Conservation (phyloP, 2,888 invertebrate genomes). For the Luffia ferchaultella region DNA sequence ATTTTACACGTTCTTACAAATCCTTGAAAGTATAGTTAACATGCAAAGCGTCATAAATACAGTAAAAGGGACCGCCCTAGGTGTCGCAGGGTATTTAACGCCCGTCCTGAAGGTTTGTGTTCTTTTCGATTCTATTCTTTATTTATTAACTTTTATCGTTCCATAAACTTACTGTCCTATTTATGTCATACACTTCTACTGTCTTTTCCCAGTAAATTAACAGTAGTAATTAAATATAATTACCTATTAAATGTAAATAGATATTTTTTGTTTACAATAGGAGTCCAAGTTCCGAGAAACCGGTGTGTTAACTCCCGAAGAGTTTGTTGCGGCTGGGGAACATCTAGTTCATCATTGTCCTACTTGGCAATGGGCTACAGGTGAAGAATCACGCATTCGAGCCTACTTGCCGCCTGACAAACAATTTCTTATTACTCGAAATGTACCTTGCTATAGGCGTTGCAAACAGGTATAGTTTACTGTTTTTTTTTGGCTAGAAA, state of each 20-base stretch:
- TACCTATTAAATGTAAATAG: neutral
- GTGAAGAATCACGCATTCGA: conserved; percentile 89
- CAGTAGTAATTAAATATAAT: neutral
- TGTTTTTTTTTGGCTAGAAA: neutral
- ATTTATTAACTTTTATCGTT: too few relatives aligned
- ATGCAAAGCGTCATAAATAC: conserved; percentile 98
- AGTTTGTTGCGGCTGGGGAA: conserved; percentile 98
- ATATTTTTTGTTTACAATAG: conserved; percentile 49
- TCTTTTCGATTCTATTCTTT: too few relatives aligned
- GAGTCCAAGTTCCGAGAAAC: conserved; percentile 98
- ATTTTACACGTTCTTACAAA: too few relatives aligned
- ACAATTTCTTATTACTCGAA: conserved; percentile 96
- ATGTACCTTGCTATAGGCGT: conserved; percentile 95
- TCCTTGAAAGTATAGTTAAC: too few relatives aligned
- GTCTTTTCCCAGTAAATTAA: neutral
- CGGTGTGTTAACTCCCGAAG: conserved; percentile 98
- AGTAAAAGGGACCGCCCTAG: conserved; percentile 94
- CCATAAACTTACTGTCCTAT: too few relatives aligned
- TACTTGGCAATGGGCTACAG: conserved; percentile 98
- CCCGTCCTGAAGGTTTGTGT: conserved; percentile 89
- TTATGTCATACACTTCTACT: neutral
- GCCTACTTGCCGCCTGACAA: conserved; percentile 93
- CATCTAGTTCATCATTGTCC: conserved; percentile 99
- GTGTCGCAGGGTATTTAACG: conserved; percentile 95
- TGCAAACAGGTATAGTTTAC: conserved; percentile 79